Base-by-base conservation (phyloP, 2,888 invertebrate species). In the Caenorhabditis sp. region DNA sequence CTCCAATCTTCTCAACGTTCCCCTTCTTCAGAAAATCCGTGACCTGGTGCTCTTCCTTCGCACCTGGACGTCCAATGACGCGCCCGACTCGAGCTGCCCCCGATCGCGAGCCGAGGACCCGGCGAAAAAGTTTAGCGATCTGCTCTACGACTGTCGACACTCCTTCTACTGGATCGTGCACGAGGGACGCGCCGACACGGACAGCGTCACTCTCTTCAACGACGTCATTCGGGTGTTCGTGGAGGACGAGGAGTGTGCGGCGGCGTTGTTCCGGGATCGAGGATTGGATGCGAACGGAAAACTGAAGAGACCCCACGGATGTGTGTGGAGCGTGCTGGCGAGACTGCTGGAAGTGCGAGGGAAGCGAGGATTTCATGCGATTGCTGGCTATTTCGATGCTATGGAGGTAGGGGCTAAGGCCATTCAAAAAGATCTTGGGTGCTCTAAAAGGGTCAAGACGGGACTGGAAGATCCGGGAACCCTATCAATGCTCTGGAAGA, bases 11-110 rank as follows among this genome's bases (percentile, higher is more conserved):
- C 12, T n/a, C n/a, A n/a, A n/a, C n/a, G n/a, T n/a, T n/a, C n/a
- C n/a, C n/a, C n/a, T 63, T 49, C 47, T 61, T 38, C 58, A 80
- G 80, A 82, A 82, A 59, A 82, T 82, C 26, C 75, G 82, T 2
- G 82, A 82, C 24, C 44, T 82, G 1, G 28, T 54, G n/a, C 16
- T 47, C 14, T 56, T 82, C 47, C 22, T 82, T 4, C 49, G 38
- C 5, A 58, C 49, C 0, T 82, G 70, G 72, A 47, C 58, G 12
- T 82, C 82, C 14, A 82, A 76, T 47, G 76, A 82, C 14, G 10
- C 66, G 1, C n/a, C 16, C 0, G 76, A 72, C 0, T 28, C 64
- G 19, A 22, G 16, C 38, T 41, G 54, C 8, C 47, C 64, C 5
- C 31, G 75, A 19, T 6, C 19, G 19, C n/a, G 7, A n/a, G n/a